Conservation (phyloP, 2,888 invertebrate species). For the Monopis laevigella region DNA sequence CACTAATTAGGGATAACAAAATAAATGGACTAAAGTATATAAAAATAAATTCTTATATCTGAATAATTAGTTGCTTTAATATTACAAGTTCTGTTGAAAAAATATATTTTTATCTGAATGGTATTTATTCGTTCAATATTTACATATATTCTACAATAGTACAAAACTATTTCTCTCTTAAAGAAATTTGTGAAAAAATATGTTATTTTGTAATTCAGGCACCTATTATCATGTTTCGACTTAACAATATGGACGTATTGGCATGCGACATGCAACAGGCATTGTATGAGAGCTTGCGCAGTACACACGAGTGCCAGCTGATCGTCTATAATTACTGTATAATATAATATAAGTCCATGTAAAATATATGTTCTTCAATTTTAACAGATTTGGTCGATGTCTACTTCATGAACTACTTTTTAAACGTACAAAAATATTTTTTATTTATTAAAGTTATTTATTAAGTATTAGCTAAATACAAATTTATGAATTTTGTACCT, state of each 20-base stretch:
- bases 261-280: too few species aligned
- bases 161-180: conserved; percentile 11
- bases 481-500: conserved; percentile 7
- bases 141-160: neutral
- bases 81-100: too few species aligned
- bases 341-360: neutral
- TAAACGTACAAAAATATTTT: conserved; percentile 7
- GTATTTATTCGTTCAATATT: neutral
- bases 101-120: too few species aligned
- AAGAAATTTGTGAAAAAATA: conserved; percentile 39
- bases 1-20: too few species aligned
- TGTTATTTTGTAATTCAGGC: conserved; percentile 45
- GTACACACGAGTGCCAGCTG: too few species aligned
- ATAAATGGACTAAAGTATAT: too few species aligned
- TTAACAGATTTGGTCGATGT: conserved; percentile 9
- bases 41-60: too few species aligned
- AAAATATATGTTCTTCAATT: conserved; percentile 6
- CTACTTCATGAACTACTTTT: conserved; percentile 4
- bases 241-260: conserved; percentile 9
- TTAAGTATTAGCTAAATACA: conserved; percentile 4
- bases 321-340: too few species aligned
- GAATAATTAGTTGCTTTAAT: too few species aligned
- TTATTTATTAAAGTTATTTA: neutral
- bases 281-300: too few species aligned
- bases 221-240: conserved; percentile 30